These are phyloP conservation scores for Rugalucina vietnamica DNA, from an alignment of 2,888 invertebrate genomes.

Conservation along the genomic window DNA sequence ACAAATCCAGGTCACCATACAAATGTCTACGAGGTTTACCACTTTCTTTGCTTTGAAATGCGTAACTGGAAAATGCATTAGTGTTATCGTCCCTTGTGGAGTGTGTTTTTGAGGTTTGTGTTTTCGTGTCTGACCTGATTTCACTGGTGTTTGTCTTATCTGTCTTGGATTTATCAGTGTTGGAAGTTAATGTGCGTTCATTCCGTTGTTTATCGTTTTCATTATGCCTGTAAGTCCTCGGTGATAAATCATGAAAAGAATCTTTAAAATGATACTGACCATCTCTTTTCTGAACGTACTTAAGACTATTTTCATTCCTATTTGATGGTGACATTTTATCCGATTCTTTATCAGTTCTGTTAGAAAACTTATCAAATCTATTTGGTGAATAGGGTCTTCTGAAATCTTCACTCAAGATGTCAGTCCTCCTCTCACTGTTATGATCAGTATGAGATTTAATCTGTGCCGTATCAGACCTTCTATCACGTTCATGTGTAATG, in stretches of 20 bases:
- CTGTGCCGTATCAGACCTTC: no score
- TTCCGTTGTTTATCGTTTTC: no score
- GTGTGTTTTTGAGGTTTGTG: background rate
- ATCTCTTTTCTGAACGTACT: no score
- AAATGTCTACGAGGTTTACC: background rate
- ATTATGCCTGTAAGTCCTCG: no score
- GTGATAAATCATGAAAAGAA: no score
- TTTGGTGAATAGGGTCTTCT: background rate
- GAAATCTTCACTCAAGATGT: background rate
- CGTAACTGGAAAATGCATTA: constrained; percentile 25
- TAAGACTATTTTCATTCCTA: no score
- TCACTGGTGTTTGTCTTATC: no score
- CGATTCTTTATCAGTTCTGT: background rate
- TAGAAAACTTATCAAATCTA: background rate
- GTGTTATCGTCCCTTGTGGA: background rate
- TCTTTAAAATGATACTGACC: no score
- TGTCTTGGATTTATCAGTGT: no score
- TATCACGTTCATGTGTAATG: background rate
- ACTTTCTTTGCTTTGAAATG: background rate
- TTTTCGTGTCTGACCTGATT: no score
- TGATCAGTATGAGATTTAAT: background rate
- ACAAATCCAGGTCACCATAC: background rate
- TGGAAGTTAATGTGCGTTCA: no score
- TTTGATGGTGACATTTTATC: no score
- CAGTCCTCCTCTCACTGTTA: background rate